A percentile compares a stretch with the other conserved stretches of the same genome.
Evolutionary conservation across 2,888 invertebrate genomes (phyloP).

Genomic region (Norana najaformis): DNA sequence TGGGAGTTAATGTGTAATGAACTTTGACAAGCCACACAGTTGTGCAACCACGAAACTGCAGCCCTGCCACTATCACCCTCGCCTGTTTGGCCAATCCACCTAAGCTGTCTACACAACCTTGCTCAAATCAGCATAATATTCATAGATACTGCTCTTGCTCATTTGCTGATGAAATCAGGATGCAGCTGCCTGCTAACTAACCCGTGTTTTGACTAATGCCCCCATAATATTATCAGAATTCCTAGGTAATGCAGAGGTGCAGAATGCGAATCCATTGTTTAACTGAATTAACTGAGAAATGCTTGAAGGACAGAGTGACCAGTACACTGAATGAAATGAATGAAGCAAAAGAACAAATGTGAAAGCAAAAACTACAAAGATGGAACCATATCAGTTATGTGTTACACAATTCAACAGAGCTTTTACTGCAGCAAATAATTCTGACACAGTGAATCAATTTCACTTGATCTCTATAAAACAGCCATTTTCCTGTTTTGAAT

Average conservation of each 20-base stretch:
- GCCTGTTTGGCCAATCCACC: too few relatives aligned
- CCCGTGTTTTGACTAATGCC: neutral
- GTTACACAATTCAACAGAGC: neutral
- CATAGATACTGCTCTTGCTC: neutral
- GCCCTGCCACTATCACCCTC: too few relatives aligned
- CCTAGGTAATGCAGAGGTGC: neutral
- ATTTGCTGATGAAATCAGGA: neutral
- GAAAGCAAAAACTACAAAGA: neutral
- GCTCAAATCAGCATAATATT: too few relatives aligned
- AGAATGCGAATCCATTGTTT: neutral
- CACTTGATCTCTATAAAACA: neutral
- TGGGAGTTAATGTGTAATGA: neutral
- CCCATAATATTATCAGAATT: neutral
- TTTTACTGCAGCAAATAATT: neutral
- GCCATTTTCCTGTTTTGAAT: neutral
- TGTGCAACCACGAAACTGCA: too few relatives aligned
- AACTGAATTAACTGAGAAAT: neutral
- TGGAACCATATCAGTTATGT: neutral
- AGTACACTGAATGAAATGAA: neutral
- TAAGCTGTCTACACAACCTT: too few relatives aligned
- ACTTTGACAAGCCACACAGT: neutral
- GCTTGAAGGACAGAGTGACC: neutral
- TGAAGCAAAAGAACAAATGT: neutral
- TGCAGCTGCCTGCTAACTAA: neutral
- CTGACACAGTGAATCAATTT: neutral